A percentile compares a stretch with the other conserved stretches of the same genome.
Evolutionary conservation across 2,888 invertebrate species (phyloP).

Genomic region (Platyscelio sp.): DNA sequence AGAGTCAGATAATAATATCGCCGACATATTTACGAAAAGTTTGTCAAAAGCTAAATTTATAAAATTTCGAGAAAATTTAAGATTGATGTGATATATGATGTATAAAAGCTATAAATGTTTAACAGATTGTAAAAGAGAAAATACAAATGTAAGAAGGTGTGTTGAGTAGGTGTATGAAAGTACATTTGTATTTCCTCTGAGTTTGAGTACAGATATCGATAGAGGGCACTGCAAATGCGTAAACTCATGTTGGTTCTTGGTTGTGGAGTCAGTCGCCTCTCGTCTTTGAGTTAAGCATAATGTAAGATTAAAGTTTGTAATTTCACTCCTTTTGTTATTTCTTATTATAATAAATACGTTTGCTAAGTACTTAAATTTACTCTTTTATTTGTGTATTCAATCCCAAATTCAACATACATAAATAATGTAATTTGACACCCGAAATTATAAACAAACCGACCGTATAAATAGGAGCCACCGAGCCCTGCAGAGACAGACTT

Average conservation of each 20-base stretch:
- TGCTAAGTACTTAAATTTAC: neutral
- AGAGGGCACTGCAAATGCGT: neutral
- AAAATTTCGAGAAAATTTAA: too few species aligned
- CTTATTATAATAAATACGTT: too few species aligned
- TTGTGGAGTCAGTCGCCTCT: neutral
- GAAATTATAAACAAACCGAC: too few species aligned
- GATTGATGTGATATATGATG: too few species aligned
- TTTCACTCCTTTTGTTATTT: too few species aligned
- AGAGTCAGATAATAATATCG: neutral
- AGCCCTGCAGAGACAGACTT: too few species aligned
- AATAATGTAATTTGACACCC: too few species aligned
- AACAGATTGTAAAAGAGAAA: too few species aligned
- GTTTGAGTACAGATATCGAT: neutral
- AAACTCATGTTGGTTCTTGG: neutral
- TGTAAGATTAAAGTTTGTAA: neutral
- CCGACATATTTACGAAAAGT: constrained; percentile 2
- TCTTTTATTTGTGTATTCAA: neutral
- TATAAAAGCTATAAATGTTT: too few species aligned
- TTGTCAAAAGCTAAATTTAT: too few species aligned
- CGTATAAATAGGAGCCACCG: too few species aligned
- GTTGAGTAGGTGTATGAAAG: neutral
- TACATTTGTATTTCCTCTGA: neutral
- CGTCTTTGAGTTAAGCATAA: neutral
- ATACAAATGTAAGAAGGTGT: neutral
- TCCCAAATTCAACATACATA: too few species aligned